Evolutionary conservation across 2,888 invertebrate genomes (phyloP), one percentile per base, ranked within the genome.

Genomic region (Conus canariensis): DNA sequence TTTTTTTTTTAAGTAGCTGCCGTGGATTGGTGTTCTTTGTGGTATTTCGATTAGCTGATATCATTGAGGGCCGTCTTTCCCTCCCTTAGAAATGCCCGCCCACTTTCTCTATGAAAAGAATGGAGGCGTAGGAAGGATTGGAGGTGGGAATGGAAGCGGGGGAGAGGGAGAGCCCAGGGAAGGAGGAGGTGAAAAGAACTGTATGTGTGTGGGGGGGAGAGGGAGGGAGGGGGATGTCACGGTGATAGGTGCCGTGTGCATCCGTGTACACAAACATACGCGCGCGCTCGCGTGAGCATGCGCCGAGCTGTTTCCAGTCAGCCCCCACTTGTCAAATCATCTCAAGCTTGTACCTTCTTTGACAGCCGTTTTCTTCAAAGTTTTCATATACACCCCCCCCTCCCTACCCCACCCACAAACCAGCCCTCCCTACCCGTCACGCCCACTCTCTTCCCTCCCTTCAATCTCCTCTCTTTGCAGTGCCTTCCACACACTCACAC

Each of bases 41-140:
- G 85, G 25, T 64, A 22, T 85, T 85, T 85, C 85, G 64, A 85
- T 85, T 85, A 85, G 85, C 85, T 60, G 85, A 59, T 64, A 85
- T 85, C 85, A 85, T 85, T 85, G 60, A 64, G 60, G 58, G 82
- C 82, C 25, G 82, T 56, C 19, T 6, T 58, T 83, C 22, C 82
- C 82, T 6, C 9, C 19, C 82, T 22, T 12, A 25, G 19, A 22
- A 56, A 7, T 83, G 58, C 22, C 56, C 82, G 22, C 82, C 56
- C 82, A 83, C 25, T 58, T 83, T 58, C 22, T 83, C 58, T 25
- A 9, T 77, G 16, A 22, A 70, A 70, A 22, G 70, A 70, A 70
- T 0, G 22, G 19, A 16, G 14, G 70, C 6, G 64, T 64, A 64
- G 16, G 12, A 16, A 45, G 45, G 45, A 45, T 45, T 64, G 64